phyloP scores from a whole-genome alignment of 2,888 invertebrate species.

The Pandemis cinnamomeana region DNA sequence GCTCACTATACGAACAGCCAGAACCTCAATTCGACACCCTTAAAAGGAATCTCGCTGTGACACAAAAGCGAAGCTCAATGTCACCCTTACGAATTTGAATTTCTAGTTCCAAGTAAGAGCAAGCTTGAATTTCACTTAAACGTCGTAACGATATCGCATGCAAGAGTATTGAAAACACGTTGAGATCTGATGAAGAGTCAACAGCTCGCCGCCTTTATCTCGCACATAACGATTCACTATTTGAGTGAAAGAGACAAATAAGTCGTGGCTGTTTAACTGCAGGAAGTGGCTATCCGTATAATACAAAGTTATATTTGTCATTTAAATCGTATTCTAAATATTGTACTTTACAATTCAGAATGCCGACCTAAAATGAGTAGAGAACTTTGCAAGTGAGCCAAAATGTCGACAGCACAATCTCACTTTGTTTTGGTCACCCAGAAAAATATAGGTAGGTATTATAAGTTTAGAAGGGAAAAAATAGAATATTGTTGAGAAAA shows the following conservation, averaged over 20 bases:
- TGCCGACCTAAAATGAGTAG: neutral
- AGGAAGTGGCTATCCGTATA: neutral
- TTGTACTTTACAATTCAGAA: neutral
- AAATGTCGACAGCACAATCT: constrained; percentile 20
- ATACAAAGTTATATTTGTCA: neutral
- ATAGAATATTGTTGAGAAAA: neutral
- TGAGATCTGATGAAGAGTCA: neutral
- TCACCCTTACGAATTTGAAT: neutral
- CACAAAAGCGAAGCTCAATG: neutral
- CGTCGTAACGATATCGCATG: neutral
- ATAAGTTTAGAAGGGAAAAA: neutral
- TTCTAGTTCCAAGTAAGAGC: neutral
- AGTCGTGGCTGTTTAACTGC: neutral
- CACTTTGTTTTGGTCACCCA: constrained; percentile 30
- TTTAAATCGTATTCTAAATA: neutral
- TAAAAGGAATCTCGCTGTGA: neutral
- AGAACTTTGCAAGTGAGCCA: neutral
- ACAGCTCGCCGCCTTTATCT: neutral
- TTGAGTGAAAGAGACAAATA: neutral
- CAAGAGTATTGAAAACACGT: neutral
- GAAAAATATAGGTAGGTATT: neutral
- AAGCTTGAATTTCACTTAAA: neutral
- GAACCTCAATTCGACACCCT: neutral
- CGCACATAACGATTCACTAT: neutral
- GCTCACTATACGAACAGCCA: neutral